Base-by-base conservation (phyloP, 2,797 vertebrate genomes). In the Varecia variegata region DNA sequence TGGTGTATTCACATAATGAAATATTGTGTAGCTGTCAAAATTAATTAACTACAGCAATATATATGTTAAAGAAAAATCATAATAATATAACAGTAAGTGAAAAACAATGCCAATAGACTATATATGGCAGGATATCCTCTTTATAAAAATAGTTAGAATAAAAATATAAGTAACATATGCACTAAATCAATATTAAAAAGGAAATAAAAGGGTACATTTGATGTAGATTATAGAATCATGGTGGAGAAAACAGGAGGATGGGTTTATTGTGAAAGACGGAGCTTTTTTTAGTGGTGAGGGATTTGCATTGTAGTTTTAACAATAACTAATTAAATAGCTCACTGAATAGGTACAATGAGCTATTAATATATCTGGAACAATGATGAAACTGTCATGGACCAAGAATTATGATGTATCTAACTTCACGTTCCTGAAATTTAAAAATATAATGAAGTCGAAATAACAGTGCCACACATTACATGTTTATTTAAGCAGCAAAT, bases 371-470 rank as follows among this genome's bases (percentile, higher is more conserved):
- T 5, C 58, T 43, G 21, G 58, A 45, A 71, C 2, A 60, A 35
- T 17, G 68, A 13, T 32, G 58, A 82, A 60, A 82, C 45, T 13
- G 23, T n/a, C 50, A 32, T 17, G 20, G 32, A n/a, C 74, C 50
- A 47, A 12, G 32, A 87, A 62, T 68, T 32, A 82, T n/a, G 9
- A 60, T 70, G 43, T 45, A 83, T 45, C 14, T 25, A 58, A 73
- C 5, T 65, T 21, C 25, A 18, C 20, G 27, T 43, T 54, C 47
- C 65, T 52, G 30, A 89, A 62, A 67, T 88, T 79, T 4, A 88
- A 71, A 93, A 92, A 65, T 54, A 47, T 23, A 88, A 43, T 11
- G 38, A 40, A 40, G 73, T 43, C 21, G 67, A 94, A 88, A 74
- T 11, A 60, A n/a, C 20, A 30, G 65, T 11, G 2, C 15, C 56